Evolutionary conservation across 2,113 vertebrate genomes (phyloP).

Genomic region (Microcebus lehilahytsara): DNA sequence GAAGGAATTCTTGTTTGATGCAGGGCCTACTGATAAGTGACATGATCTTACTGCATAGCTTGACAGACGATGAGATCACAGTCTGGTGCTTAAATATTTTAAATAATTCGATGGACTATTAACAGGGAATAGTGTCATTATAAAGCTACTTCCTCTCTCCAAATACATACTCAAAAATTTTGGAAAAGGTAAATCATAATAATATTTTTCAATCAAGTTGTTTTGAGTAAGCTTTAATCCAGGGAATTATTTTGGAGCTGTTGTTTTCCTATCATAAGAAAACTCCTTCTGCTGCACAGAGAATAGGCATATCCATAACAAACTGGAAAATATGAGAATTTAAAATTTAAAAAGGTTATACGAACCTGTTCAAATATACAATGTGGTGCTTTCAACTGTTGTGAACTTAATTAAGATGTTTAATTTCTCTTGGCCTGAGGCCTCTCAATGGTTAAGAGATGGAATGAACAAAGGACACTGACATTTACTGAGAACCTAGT

Average conservation of each 20-base stretch:
- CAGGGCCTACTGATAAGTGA: neutral
- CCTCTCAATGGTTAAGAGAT: neutral
- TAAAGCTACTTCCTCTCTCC: neutral
- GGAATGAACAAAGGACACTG: neutral
- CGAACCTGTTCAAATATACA: neutral
- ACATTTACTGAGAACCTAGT: neutral
- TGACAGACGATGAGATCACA: neutral
- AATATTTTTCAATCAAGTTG: neutral
- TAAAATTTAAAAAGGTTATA: neutral
- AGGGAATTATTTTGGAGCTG: neutral
- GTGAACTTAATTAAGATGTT: neutral
- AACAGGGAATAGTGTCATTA: neutral
- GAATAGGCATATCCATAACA: neutral
- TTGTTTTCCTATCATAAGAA: neutral
- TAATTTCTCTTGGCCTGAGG: neutral
- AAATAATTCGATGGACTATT: neutral
- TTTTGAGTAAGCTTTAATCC: accelerated
- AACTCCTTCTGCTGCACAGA: neutral
- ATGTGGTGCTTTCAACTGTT: accelerated
- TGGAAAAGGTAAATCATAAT: neutral
- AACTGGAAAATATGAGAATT: neutral
- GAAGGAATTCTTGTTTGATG: neutral
- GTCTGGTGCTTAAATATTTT: neutral
- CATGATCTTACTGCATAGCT: neutral
- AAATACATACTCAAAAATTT: neutral